Evolutionary conservation across 2,797 vertebrate genomes (phyloP), one percentile per base, ranked within the genome.

Genomic region (Danionella dracula): DNA sequence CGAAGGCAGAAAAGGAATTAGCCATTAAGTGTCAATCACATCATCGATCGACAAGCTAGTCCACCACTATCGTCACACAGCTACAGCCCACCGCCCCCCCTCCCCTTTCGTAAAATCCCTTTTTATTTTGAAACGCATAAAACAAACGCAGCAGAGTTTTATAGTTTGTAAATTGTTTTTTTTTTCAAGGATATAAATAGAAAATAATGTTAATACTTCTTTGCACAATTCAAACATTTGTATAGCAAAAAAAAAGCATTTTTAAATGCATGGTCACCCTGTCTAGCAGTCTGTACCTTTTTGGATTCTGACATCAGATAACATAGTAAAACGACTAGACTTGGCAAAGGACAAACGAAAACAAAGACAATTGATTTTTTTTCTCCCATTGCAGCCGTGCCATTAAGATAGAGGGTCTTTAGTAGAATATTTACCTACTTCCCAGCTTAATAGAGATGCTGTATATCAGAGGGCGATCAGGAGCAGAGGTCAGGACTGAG

Each of bases 11-110:
- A 90, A 86, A 85, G 90, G 88, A 86, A 90, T n/a, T 89, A 89
- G 87, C 88, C 88, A 90, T 92, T 91, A 91, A 89, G 87, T 89
- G 89, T 90, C 90, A 90, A 90, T 91, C 90, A 89, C 86, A 76
- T 84, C 87, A 91, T 92, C 87, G 90, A 90, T 91, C 87, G 83
- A 87, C 87, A 86, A 84, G 85, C 83, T 79, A 53, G 82, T 80
- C 79, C 82, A 81, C 82, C 81, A 80, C 83, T 76, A 75, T 76
- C 76, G 77, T 72, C 81, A 69, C 62, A 27, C 23, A 27, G 23
- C 23, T n/a, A n/a, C n/a, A n/a, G n/a, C n/a, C n/a, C 69, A 29
- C 68, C 57, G 20, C 73, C 68, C 76, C 71, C 68, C 17, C 48
- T 70, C 11, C n/a, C n/a, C n/a, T n/a, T n/a, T n/a, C n/a, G n/a